A percentile compares a stretch with the other conserved stretches of the same genome.
These are phyloP conservation scores for Aldrovandia affinis DNA, from an alignment of 2,797 vertebrate genomes.

Conservation along the genomic window DNA sequence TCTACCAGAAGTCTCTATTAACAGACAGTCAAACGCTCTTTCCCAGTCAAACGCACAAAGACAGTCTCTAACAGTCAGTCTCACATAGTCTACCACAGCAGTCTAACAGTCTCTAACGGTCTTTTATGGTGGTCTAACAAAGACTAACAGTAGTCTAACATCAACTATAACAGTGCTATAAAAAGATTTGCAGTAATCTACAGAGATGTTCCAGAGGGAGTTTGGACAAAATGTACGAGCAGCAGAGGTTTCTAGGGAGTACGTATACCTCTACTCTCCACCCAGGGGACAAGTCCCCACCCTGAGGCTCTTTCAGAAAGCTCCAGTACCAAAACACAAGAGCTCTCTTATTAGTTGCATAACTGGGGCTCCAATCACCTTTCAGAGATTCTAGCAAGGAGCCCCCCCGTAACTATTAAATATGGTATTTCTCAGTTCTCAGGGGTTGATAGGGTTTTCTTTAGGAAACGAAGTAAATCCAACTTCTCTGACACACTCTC, in stretches of 20 bases:
- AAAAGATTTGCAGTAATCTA: constrained; percentile 29
- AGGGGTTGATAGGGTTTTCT: neutral
- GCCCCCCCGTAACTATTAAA: neutral
- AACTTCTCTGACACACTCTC: constrained; percentile 9
- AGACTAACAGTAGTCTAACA: constrained; percentile 24
- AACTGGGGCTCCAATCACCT: constrained; percentile 3
- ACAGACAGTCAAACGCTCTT: constrained; percentile 39
- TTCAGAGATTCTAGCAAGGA: neutral
- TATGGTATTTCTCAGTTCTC: neutral
- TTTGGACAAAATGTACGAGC: neutral
- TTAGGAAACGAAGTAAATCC: neutral
- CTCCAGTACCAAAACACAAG: constrained; percentile 3
- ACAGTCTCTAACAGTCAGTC: constrained; percentile 37
- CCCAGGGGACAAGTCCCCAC: constrained; percentile 8
- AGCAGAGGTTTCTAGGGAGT: neutral
- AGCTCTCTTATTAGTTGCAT: constrained; percentile 5
- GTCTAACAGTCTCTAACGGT: constrained; percentile 11
- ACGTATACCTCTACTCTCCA: neutral
- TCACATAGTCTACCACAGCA: constrained; percentile 38
- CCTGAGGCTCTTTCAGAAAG: neutral
- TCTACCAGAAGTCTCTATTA: constrained; percentile 26
- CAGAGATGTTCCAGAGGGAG: neutral
- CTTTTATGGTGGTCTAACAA: neutral
- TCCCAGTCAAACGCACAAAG: constrained; percentile 32
- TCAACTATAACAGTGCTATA: too few species aligned